Conservation (phyloP, 1,140 invertebrate genomes). For the Drosophila yakuba region DNA sequence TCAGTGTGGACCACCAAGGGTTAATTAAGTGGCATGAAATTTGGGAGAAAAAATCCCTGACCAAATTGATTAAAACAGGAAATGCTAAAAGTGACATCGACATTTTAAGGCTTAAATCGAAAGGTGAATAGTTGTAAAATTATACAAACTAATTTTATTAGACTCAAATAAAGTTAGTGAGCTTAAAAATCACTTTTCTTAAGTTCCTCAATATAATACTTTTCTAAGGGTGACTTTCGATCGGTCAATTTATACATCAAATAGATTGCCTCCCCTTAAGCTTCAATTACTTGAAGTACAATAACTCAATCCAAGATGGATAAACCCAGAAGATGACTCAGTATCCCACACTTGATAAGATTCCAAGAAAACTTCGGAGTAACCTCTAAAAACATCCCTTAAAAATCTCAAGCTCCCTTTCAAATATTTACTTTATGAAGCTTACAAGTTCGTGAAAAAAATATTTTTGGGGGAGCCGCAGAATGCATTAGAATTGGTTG, state of each 20-base stretch:
- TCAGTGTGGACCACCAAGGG: conserved; percentile 34
- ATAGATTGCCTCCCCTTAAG: conserved; percentile 14
- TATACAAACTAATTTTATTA: too few species aligned
- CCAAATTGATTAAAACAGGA: conserved; percentile 56
- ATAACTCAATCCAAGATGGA: conserved; percentile 30
- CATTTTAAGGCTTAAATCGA: too few species aligned
- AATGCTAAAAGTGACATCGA: conserved; percentile 6
- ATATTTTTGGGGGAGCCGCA: conserved; percentile 34
- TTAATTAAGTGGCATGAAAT: conserved; percentile 73
- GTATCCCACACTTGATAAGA: background rate
- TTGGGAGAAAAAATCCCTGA: conserved; percentile 34
- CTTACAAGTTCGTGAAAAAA: conserved; percentile 74
- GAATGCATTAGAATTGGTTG: conserved; percentile 39
- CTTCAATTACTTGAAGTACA: conserved; percentile 38
- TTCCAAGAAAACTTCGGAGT: background rate
- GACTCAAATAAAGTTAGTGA: too few species aligned
- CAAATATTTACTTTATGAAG: conserved; percentile 77
- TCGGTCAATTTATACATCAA: conserved; percentile 33
- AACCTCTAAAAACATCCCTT: conserved; percentile 46
- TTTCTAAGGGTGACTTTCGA: conserved; percentile 32
- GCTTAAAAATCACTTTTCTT: background rate
- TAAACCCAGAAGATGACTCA: conserved; percentile 26
- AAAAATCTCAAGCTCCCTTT: conserved; percentile 23
- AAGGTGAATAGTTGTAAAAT: too few species aligned
- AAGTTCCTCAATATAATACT: background rate